Percentiles rank a stretch among this genome's conserved stretches.
These are phyloP conservation scores for Syngnathus acus DNA, from an alignment of 2,797 vertebrate genomes.

Conservation along the genomic window DNA sequence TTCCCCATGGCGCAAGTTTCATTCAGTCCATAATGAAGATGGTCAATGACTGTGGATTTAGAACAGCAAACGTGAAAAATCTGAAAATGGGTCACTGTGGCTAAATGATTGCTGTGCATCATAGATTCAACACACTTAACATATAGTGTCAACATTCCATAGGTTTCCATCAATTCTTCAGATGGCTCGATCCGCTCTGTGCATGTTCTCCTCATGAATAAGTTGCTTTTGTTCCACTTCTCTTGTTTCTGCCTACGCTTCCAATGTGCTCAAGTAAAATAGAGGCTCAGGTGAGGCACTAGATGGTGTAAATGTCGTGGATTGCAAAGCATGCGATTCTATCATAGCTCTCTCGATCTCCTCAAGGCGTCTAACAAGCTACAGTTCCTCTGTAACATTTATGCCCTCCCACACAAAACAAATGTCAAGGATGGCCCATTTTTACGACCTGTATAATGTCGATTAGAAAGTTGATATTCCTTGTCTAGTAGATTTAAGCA, in stretches of 20 bases:
- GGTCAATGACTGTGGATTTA: neutral
- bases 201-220: slow-evolving; percentile 3
- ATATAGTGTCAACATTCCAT: neutral
- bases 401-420: neutral
- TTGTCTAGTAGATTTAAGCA: neutral
- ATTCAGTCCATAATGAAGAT: neutral
- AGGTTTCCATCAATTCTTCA: neutral
- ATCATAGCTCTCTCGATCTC: neutral
- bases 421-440: neutral
- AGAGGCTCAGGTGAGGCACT: neutral
- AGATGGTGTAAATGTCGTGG: neutral
- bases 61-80: neutral
- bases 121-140: neutral
- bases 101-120: neutral
- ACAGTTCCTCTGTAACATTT: neutral
- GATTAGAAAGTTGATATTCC: neutral
- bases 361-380: neutral
- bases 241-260: neutral
- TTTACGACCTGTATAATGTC: neutral
- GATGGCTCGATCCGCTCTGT: neutral
- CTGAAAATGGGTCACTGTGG: neutral
- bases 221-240: neutral
- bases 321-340: too few species aligned
- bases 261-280: neutral
- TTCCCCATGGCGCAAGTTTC: neutral